phyloP scores from a whole-genome alignment of 2,113 vertebrate genomes.

The Tachycineta bicolor region DNA sequence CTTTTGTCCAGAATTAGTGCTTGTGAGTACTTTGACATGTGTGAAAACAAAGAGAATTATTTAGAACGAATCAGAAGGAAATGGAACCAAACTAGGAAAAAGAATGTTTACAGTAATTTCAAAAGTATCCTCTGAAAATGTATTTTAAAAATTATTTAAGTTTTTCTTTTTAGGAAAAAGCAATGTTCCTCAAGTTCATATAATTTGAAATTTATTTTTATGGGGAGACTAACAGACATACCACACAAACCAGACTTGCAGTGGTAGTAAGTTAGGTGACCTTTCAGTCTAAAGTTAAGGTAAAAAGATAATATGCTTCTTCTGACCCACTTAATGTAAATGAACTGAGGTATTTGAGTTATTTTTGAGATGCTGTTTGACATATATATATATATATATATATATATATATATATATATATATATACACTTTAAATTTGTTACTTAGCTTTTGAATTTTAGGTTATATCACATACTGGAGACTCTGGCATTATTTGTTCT shows the following conservation, averaged over 20 bases:
- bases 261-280: background rate
- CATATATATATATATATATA: background rate
- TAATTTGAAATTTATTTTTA: background rate
- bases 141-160: fast-evolving
- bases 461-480: background rate
- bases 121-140: background rate
- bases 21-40: background rate
- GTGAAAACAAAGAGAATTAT: background rate
- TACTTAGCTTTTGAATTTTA: background rate
- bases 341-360: background rate
- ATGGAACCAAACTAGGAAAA: background rate
- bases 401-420: background rate
- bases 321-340: background rate
- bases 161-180: background rate
- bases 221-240: background rate
- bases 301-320: background rate
- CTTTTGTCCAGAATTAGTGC: background rate
- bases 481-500: background rate
- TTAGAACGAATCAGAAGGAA: background rate
- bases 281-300: background rate
- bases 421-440: background rate
- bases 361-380: background rate
- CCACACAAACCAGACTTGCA: background rate
- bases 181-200: background rate
- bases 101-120: background rate